A percentile compares a stretch with the other conserved stretches of the same genome.
Evolutionary conservation across 2,888 invertebrate species (phyloP).

Genomic region (Mimumesa dahlbomi): DNA sequence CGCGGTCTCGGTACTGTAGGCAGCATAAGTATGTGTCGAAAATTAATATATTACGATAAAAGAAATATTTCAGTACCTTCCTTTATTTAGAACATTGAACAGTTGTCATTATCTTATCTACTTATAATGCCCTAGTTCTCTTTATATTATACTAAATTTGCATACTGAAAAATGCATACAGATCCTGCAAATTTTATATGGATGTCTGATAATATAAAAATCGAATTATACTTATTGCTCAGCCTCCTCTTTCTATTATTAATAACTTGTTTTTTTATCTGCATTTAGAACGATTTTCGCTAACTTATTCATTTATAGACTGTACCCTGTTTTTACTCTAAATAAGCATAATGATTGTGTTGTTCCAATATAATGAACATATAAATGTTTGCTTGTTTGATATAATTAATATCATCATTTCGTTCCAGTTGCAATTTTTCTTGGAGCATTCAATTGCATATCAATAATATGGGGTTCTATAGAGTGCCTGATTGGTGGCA

Average conservation of each 20-base stretch:
- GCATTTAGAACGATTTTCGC: neutral
- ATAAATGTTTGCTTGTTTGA: neutral
- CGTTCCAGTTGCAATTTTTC: conserved; percentile 89
- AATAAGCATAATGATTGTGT: neutral
- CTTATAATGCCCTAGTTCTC: no score
- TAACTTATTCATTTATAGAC: neutral
- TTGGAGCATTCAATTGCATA: conserved; percentile 89
- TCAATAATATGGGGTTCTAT: conserved; percentile 85
- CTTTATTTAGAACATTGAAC: neutral
- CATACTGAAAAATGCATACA: no score
- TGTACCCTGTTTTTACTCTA: neutral
- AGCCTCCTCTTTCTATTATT: no score
- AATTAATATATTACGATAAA: conserved; percentile 20
- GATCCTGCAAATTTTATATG: no score
- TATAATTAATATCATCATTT: conserved; percentile 7
- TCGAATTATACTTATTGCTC: no score
- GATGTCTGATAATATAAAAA: no score
- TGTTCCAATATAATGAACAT: neutral
- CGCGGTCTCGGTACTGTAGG: conserved; percentile 92
- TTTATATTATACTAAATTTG: no score
- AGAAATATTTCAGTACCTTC: neutral
- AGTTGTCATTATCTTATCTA: neutral
- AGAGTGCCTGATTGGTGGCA: conserved; percentile 87
- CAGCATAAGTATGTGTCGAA: conserved; percentile 87
- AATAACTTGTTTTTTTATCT: neutral